Conservation (phyloP, 2,888 invertebrate species). For the Dendrolimus pini region DNA sequence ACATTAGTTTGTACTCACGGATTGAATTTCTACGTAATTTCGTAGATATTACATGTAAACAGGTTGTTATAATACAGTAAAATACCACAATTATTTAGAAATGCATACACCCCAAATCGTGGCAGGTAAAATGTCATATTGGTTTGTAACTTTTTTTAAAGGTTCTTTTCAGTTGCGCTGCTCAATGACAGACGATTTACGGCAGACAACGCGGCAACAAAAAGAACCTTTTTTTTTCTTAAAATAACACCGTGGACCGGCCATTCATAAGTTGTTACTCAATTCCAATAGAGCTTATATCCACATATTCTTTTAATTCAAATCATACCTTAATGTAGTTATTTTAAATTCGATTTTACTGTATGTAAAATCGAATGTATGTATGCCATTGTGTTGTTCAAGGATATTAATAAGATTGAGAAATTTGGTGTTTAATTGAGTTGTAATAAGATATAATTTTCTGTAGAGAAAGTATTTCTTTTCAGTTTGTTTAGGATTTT, state of each 20-base stretch:
- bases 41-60: too few species aligned
- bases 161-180: constrained; percentile 33
- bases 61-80: too few species aligned
- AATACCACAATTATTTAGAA: too few species aligned
- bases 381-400: not conserved
- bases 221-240: constrained; percentile 45
- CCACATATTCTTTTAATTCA: not conserved
- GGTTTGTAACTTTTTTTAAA: constrained; percentile 30
- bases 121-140: constrained; percentile 5
- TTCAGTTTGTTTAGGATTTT: too few species aligned
- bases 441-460: too few species aligned
- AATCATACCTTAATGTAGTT: not conserved
- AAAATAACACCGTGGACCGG: constrained; percentile 40
- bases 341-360: not conserved
- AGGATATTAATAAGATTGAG: too few species aligned
- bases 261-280: constrained; percentile 46
- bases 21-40: too few species aligned
- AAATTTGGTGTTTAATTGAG: too few species aligned
- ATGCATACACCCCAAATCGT: not conserved
- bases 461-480: too few species aligned
- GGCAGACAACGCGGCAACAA: constrained; percentile 67
- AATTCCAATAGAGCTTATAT: not conserved
- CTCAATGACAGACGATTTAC: constrained; percentile 62
- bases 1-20: too few species aligned
- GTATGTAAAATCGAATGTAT: too few species aligned